A percentile compares a stretch with the other conserved stretches of the same genome.
These are phyloP conservation scores for Carapus acus DNA, from an alignment of 2,797 vertebrate genomes.

Conservation along the genomic window DNA sequence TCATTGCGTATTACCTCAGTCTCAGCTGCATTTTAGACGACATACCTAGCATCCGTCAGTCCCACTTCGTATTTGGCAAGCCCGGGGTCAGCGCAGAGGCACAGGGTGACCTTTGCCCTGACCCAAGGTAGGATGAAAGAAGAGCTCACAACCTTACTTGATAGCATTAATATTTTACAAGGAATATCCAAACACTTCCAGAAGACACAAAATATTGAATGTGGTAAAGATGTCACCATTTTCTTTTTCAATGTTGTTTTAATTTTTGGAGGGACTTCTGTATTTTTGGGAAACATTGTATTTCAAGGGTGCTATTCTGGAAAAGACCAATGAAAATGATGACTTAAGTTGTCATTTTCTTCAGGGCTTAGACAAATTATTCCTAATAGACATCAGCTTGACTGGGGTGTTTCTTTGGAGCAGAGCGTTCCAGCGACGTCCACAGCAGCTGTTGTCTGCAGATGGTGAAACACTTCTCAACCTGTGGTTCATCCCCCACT, in stretches of 20 bases:
- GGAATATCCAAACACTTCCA: too few relatives aligned
- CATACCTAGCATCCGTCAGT: constrained; percentile 62
- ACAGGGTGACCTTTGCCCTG: constrained; percentile 44
- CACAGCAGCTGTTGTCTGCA: constrained; percentile 59
- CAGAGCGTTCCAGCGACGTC: constrained; percentile 38
- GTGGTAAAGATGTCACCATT: too few relatives aligned
- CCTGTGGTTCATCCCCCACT: constrained; percentile 72
- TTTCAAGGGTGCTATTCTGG: too few relatives aligned
- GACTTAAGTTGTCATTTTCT: too few relatives aligned
- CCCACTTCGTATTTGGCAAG: constrained; percentile 63
- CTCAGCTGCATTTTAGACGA: constrained; percentile 62
- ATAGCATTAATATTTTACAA: too few relatives aligned
- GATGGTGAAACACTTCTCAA: constrained; percentile 68
- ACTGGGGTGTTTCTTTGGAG: background rate
- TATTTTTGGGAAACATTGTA: too few relatives aligned
- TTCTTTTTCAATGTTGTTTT: too few relatives aligned
- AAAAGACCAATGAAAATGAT: too few relatives aligned
- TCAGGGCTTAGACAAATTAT: too few relatives aligned
- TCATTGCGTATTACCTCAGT: constrained; percentile 63
- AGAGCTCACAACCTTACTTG: background rate
- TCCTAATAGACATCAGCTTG: background rate
- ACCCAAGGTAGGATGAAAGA: constrained; percentile 56
- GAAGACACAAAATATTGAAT: too few relatives aligned
- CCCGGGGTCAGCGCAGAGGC: constrained; percentile 43
- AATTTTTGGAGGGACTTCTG: too few relatives aligned